Percentiles rank a stretch among this genome's conserved stretches.
Evolutionary conservation across 2,888 invertebrate genomes (phyloP).

Genomic region (Heliothis peltigera): DNA sequence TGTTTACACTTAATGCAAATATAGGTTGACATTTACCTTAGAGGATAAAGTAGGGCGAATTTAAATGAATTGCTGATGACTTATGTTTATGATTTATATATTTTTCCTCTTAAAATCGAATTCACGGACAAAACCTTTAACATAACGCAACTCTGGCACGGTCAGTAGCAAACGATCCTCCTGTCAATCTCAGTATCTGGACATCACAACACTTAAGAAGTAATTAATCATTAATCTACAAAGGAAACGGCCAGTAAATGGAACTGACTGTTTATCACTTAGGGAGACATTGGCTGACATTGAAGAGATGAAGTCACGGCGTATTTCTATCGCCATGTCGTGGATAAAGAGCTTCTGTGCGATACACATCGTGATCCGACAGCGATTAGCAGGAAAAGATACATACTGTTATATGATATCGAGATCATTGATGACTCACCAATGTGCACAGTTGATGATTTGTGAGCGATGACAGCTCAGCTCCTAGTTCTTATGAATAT

Average conservation of each 20-base stretch:
- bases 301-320: constrained; percentile 60
- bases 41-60: constrained; percentile 24
- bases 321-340: constrained; percentile 44
- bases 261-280: constrained; percentile 52
- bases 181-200: background rate
- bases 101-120: background rate
- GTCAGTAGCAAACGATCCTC: background rate
- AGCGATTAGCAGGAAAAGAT: constrained; percentile 45
- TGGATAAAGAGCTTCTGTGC: constrained; percentile 46
- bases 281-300: constrained; percentile 51
- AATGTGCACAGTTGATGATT: constrained; percentile 10
- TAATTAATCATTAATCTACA: constrained; percentile 27
- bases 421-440: constrained; percentile 37
- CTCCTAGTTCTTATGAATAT: background rate
- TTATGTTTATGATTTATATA: no score
- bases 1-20: constrained; percentile 4
- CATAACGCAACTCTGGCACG: background rate
- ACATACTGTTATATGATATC: constrained; percentile 35
- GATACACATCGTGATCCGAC: constrained; percentile 33
- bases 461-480: constrained; percentile 1
- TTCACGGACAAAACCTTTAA: background rate
- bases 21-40: constrained; percentile 12
- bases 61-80: constrained; percentile 17
- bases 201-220: constrained; percentile 13
- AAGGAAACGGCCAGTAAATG: constrained; percentile 39